Evolutionary conservation across 2,888 invertebrate species (phyloP).

Genomic region (Drosophila recens): DNA sequence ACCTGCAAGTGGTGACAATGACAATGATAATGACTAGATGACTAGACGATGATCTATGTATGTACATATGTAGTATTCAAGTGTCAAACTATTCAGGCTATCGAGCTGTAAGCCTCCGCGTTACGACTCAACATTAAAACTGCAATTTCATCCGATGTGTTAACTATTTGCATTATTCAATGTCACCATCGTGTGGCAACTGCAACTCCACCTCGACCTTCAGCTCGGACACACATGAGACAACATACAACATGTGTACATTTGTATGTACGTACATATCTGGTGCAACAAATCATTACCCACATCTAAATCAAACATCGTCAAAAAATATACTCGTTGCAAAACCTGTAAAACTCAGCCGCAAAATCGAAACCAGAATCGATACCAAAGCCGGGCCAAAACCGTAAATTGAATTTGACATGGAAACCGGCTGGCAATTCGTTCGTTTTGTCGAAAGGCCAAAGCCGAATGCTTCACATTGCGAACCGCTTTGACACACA

Average conservation of each 20-base stretch:
- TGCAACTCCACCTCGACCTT: slow-evolving; percentile 61
- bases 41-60: slow-evolving; percentile 16
- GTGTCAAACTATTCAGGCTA: slow-evolving; percentile 13
- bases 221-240: slow-evolving; percentile 51
- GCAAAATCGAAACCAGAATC: slow-evolving; percentile 31
- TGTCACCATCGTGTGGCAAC: slow-evolving; percentile 39
- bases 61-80: slow-evolving; percentile 16
- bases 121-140: slow-evolving; percentile 32
- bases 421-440: slow-evolving; percentile 37
- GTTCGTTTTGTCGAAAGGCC: slow-evolving; percentile 36
- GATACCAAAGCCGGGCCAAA: slow-evolving; percentile 25
- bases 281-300: slow-evolving; percentile 45
- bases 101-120: background rate
- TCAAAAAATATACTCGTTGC: slow-evolving; percentile 16
- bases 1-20: slow-evolving; percentile 86
- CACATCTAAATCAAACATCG: slow-evolving; percentile 17
- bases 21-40: slow-evolving; percentile 55
- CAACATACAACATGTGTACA: slow-evolving; percentile 2
- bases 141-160: slow-evolving; percentile 66
- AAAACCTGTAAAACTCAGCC: slow-evolving; percentile 32
- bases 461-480: slow-evolving; percentile 58
- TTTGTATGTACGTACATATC: slow-evolving; percentile 6
- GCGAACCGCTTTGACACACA: slow-evolving; percentile 69
- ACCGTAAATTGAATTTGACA: slow-evolving; percentile 25
- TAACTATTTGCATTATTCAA: slow-evolving; percentile 47